Percentiles rank a stretch among this genome's conserved stretches.
These are phyloP conservation scores for Sarcophaga peregrina DNA, from an alignment of 1,140 invertebrate species.

Conservation along the genomic window DNA sequence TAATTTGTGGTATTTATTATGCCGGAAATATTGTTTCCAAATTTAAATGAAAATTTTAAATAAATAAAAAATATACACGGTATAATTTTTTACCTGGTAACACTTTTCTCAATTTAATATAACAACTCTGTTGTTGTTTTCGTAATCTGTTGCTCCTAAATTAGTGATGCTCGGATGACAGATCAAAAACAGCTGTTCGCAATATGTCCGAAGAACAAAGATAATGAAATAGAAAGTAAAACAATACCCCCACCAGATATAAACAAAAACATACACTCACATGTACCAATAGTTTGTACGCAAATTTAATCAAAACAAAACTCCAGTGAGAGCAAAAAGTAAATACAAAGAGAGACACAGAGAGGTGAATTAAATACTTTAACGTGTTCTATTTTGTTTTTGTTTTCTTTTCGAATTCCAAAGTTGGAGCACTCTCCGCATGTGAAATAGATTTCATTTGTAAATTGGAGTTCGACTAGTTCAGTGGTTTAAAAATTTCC, in stretches of 20 bases:
- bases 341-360: constrained; percentile 14
- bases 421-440: constrained; percentile 29
- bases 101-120: neutral
- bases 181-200: neutral
- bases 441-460: constrained; percentile 10
- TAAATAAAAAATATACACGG: too few relatives aligned
- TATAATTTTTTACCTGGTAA: neutral
- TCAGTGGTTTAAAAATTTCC: constrained; percentile 22
- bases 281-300: neutral
- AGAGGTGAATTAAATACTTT: neutral
- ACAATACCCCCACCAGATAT: constrained; percentile 23
- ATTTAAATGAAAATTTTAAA: too few relatives aligned
- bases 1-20: too few relatives aligned
- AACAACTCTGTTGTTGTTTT: neutral
- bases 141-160: neutral
- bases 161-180: neutral
- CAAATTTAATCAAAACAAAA: constrained; percentile 34
- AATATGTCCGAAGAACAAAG: constrained; percentile 13
- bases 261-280: constrained; percentile 24
- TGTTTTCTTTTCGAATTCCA: neutral
- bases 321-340: constrained; percentile 26
- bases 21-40: too few relatives aligned
- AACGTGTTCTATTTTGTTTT: neutral
- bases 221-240: neutral
- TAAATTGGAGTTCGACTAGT: constrained; percentile 35